phyloP scores from a whole-genome alignment of 2,113 vertebrate species.

The Notothenia rossii region DNA sequence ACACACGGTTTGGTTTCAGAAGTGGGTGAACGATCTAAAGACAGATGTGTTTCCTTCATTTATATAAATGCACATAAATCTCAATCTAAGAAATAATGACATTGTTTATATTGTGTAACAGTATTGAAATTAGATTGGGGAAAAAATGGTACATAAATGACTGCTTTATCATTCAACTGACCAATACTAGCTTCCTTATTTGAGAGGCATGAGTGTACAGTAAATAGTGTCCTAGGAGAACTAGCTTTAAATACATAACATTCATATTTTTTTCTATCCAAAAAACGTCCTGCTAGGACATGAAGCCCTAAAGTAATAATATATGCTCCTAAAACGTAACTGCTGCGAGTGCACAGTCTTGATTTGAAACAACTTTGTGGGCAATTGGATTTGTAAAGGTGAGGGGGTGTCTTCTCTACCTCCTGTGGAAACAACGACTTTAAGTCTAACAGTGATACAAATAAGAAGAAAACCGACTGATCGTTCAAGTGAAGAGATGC shows the following conservation, averaged over 20 bases:
- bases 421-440: not conserved
- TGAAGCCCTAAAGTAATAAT: not conserved
- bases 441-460: not conserved
- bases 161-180: not conserved
- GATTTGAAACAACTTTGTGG: constrained; percentile 22
- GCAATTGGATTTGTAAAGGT: constrained; percentile 16
- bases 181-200: too few relatives aligned
- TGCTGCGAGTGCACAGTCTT: constrained; percentile 5
- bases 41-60: not conserved
- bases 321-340: constrained; percentile 25
- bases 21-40: not conserved
- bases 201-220: too few relatives aligned
- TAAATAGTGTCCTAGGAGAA: not conserved
- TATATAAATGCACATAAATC: not conserved
- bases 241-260: not conserved
- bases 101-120: not conserved
- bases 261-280: not conserved
- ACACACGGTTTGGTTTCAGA: constrained; percentile 22
- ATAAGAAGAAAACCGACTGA: not conserved
- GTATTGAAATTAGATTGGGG: too few relatives aligned
- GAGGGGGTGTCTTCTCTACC: not conserved
- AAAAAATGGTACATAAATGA: not conserved
- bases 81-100: not conserved
- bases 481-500: not conserved
- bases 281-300: not conserved